Evolutionary conservation across 2,797 vertebrate genomes (phyloP), one percentile per base, ranked within the genome.

Genomic region (Pseudotriccus pelzelni): DNA sequence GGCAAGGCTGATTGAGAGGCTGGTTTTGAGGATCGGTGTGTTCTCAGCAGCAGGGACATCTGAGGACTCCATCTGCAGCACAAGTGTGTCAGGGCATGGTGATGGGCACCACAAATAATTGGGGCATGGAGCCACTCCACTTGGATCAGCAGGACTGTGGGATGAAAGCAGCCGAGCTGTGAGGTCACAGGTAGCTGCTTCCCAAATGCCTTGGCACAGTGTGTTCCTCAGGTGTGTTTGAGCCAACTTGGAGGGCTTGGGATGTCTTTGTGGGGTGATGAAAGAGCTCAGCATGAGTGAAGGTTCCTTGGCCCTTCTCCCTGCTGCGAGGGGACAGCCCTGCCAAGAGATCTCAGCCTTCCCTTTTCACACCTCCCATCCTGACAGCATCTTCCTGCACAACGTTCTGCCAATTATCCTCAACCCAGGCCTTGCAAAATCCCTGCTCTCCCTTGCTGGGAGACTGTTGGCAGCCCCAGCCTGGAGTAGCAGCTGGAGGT

Each of bases 321-420:
- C 70, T 58, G 5, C 72, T 84, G 77, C 0, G 1, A 70, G 44
- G 76, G 83, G 59, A 91, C 44, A 46, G 63, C 88, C 59, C 77
- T 94, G 91, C 94, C 93, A 84, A 82, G 85, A 90, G 88, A n/a
- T 55, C 80, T 84, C 83, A 84, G 80, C 93, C 88, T 70, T 90
- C 77, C 85, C 36, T 90, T 78, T 91, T 82, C 81, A 84, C 92
- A 53, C 78, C 79, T 93, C 63, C 32, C 4, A 70, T 52, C 82
- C 85, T 73, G 80, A 91, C 83, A 88, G 69, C 80, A 34, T 67
- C 84, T 81, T 86, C 90, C 80, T 84, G 4, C 62, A 28, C 11
- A 1, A 19, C 5, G n/a, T 66, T 14, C 74, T 89, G 90, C 80
- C 6, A 49, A 32, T 69, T 79, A 55, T 91, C 90, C 77, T 81